Evolutionary conservation across 2,888 invertebrate species (phyloP), one percentile per base, ranked within the genome.

Genomic region (Dryobota labecula): DNA sequence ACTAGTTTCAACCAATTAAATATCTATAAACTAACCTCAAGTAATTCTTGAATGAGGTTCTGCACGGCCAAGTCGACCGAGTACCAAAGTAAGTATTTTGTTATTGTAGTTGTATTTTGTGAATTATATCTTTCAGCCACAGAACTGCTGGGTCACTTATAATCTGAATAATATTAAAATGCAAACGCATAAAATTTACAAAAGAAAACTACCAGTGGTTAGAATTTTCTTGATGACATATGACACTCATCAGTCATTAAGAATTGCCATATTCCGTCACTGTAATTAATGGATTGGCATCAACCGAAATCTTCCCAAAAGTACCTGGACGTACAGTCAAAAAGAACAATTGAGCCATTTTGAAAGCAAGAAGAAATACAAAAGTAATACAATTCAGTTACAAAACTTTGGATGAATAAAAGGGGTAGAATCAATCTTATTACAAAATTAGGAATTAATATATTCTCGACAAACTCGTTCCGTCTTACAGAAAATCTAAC

Each of bases 381-480:
- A 3, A 33, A 33, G 41, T 36, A 24, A 38, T 15, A 70, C 43
- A 43, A 49, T 54, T 38, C 15, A 53, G 5, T 74, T 53, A 41
- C 24, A 67, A 66, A 41, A 76, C 36, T 58, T 62, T 63, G 47
- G 30, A 61, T 61, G 18, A 51, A 57, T 49, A 33, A 51, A 80
- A 60, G n/a, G 30, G 63, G 53, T 38, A 60, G 3, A 24, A 1
- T 60, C 18, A 61, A 72, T 58, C n/a, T 73, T 54, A 58, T 58
- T 33, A 61, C 43, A 61, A 45, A 79, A 67, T 79, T 54, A 65
- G 47, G 33, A 49, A 63, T 78, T 67, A 77, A 78, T 66, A 62
- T 49, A 79, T 78, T 83, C 65, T 49, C n/a, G n/a, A 41, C 47
- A 65, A 76, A 78, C 36, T 78, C 67, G 33, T 53, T 47, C 45